Evolutionary conservation across 1,140 invertebrate genomes (phyloP).

Genomic region (Lepidurus couesii): DNA sequence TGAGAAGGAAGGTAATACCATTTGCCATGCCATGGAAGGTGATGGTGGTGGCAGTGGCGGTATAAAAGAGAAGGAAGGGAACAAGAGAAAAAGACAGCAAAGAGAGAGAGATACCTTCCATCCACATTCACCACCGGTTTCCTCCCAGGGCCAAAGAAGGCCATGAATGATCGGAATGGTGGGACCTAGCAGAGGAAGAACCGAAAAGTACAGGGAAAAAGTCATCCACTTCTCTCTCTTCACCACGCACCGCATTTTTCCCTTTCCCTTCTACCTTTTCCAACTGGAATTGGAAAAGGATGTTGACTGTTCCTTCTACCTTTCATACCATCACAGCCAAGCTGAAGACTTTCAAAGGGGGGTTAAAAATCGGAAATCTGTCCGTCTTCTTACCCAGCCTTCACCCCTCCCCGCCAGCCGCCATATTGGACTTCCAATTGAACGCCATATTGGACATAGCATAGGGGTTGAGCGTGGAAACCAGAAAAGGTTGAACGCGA

Average conservation of each 20-base stretch:
- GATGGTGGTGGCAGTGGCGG: background rate
- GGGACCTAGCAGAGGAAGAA: background rate
- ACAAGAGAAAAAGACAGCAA: background rate
- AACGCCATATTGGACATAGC: background rate
- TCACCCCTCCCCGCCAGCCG: background rate
- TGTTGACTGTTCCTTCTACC: background rate
- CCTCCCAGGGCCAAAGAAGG: constrained; percentile 16
- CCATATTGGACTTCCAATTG: too few species aligned
- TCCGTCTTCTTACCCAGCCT: background rate
- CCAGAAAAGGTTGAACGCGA: background rate
- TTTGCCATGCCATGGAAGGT: background rate
- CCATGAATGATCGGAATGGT: constrained; percentile 14
- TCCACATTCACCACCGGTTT: background rate
- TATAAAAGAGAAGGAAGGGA: background rate
- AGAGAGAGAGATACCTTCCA: background rate
- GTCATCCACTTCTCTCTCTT: constrained; percentile 1
- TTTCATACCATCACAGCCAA: background rate
- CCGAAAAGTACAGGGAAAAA: too few species aligned
- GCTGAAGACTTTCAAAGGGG: background rate
- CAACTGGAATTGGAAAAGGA: background rate
- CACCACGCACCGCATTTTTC: background rate
- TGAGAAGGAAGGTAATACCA: background rate
- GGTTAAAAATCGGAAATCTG: background rate
- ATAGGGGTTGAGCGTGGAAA: background rate
- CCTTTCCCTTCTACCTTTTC: background rate